Percentiles rank a stretch among this genome's conserved stretches.
These are phyloP conservation scores for Nesometra sesokonis DNA, from an alignment of 35 echinoderm and acorn worm species.

Conservation along the genomic window DNA sequence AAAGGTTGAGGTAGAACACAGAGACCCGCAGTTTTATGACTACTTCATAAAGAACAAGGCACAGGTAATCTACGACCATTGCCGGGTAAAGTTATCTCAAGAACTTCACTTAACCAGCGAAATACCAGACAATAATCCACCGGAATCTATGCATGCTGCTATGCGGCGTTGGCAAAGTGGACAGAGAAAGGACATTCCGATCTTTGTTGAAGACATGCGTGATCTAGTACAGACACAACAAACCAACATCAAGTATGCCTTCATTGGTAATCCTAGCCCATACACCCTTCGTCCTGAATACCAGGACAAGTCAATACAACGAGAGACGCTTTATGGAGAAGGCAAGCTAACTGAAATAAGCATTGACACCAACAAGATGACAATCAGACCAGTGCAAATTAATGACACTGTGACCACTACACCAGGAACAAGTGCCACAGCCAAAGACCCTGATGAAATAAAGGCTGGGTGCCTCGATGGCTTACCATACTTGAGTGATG, in stretches of 20 bases:
- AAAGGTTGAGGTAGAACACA: background rate
- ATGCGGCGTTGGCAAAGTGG: background rate
- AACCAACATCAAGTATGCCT: background rate
- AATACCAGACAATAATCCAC: conserved; percentile 2
- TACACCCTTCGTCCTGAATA: background rate
- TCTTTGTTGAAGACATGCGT: background rate
- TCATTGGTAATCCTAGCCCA: background rate
- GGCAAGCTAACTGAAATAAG: background rate
- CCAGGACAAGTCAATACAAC: too few relatives aligned
- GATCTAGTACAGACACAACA: background rate
- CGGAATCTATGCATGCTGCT: background rate
- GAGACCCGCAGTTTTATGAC: background rate
- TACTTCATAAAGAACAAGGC: background rate
- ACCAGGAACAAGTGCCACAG: background rate
- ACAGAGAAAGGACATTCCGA: background rate
- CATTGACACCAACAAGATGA: conserved; percentile 10
- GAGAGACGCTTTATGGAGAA: too few relatives aligned
- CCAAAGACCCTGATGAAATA: background rate
- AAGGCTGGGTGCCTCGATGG: background rate
- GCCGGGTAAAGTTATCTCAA: background rate
- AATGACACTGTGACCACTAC: background rate
- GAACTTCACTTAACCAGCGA: background rate
- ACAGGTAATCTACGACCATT: background rate
- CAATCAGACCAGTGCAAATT: background rate
- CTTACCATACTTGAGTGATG: background rate